Percentiles rank a stretch among this genome's conserved stretches.
These are phyloP conservation scores for Lepus americanus DNA, from an alignment of 2,113 vertebrate genomes.

Conservation along the genomic window DNA sequence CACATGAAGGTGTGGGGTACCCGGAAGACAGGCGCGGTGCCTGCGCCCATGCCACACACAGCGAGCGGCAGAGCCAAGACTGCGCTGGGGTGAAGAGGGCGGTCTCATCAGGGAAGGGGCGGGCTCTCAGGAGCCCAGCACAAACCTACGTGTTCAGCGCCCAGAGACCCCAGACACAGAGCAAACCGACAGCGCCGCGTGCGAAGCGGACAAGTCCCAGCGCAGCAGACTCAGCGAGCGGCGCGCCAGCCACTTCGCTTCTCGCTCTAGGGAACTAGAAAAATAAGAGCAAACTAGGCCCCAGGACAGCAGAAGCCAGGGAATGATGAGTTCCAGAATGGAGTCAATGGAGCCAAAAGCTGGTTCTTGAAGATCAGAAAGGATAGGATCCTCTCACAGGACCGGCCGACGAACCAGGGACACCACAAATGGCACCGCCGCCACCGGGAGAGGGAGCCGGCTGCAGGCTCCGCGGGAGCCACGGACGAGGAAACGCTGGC, in stretches of 20 bases:
- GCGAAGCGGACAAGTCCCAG: too few species aligned
- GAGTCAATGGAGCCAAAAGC: neutral
- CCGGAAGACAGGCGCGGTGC: neutral
- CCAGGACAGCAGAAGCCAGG: neutral
- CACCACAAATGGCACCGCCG: too few species aligned
- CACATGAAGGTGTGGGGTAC: too few species aligned
- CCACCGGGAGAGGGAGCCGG: neutral
- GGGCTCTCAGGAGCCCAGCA: neutral
- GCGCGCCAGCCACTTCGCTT: neutral
- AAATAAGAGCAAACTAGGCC: neutral
- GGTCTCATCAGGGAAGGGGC: neutral
- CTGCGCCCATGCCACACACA: neutral
- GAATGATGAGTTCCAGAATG: neutral
- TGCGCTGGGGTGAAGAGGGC: accelerated
- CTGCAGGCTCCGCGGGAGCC: neutral
- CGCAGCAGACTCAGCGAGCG: neutral
- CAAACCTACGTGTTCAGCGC: neutral
- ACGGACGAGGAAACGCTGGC: neutral
- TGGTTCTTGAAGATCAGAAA: neutral
- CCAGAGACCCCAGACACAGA: neutral
- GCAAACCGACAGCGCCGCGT: neutral
- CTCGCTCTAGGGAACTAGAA: neutral
- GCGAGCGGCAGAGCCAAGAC: neutral
- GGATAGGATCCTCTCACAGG: too few species aligned
- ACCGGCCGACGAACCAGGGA: too few species aligned